A percentile compares a stretch with the other conserved stretches of the same genome.
Evolutionary conservation across 2,113 vertebrate genomes (phyloP).

Genomic region (Jaculus jaculus): DNA sequence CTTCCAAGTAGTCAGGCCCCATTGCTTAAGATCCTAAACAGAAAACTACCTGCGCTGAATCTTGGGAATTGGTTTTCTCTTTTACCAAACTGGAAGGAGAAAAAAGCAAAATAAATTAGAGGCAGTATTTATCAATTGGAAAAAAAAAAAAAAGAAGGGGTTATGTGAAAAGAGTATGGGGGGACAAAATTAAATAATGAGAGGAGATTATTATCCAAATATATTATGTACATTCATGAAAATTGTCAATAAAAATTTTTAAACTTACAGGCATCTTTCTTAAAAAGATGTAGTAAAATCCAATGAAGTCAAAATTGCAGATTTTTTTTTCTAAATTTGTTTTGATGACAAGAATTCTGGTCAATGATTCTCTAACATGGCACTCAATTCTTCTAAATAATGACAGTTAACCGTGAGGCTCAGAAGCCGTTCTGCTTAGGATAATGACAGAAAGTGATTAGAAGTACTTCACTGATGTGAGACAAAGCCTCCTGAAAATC

Average conservation of each 20-base stretch:
- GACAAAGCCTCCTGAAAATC: constrained; percentile 71
- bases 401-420: background rate
- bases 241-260: too few species aligned
- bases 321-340: constrained; percentile 31
- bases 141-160: too few species aligned
- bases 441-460: constrained; percentile 63
- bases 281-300: background rate
- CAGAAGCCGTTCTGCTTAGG: constrained; percentile 35
- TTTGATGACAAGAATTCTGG: constrained; percentile 33
- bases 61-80: constrained; percentile 12
- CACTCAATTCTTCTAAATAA: constrained; percentile 45
- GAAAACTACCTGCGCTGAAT: constrained; percentile 2
- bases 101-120: background rate
- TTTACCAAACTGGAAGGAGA: background rate
- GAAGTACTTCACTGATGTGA: constrained; percentile 67
- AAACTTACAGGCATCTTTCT: background rate
- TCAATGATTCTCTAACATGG: constrained; percentile 50
- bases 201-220: too few species aligned
- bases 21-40: background rate
- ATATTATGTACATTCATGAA: too few species aligned
- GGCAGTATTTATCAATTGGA: too few species aligned
- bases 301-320: constrained; percentile 29
- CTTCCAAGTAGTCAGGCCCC: constrained; percentile 62
- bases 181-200: background rate
- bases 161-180: too few species aligned